Evolutionary conservation across 92 coral and sea anemone genomes (phyloP).

Genomic region (Diadumene lineata): DNA sequence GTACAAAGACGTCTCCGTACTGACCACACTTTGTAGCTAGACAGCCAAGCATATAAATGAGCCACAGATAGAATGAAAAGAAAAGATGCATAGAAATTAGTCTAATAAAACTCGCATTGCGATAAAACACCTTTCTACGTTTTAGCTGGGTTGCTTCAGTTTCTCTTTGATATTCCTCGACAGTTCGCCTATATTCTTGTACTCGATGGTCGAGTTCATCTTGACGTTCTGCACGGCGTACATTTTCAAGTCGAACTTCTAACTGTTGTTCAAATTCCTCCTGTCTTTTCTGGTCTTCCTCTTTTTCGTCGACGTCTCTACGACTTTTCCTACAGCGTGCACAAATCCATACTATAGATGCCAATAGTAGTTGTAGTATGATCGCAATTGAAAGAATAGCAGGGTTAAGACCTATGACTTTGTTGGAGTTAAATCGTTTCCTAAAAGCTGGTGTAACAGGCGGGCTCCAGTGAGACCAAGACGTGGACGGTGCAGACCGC

Average conservation of each 20-base stretch:
- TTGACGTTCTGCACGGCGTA: slow-evolving; percentile 53
- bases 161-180: slow-evolving; percentile 32
- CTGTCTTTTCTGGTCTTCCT: slow-evolving; percentile 44
- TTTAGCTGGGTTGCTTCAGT: slow-evolving; percentile 55
- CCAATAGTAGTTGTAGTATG: slow-evolving; percentile 50
- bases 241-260: slow-evolving; percentile 48
- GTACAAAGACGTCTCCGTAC: slow-evolving; percentile 48
- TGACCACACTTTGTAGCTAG: slow-evolving; percentile 39
- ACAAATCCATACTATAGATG: slow-evolving; percentile 36
- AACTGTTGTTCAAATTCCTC: slow-evolving; percentile 44
- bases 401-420: slow-evolving; percentile 21
- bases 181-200: slow-evolving; percentile 51
- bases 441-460: neutral
- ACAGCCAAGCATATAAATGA: slow-evolving; percentile 52
- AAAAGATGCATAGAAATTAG: slow-evolving; percentile 65
- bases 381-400: slow-evolving; percentile 47
- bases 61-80: slow-evolving; percentile 73
- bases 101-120: slow-evolving; percentile 55
- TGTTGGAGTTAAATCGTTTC: neutral
- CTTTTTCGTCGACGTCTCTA: slow-evolving; percentile 42
- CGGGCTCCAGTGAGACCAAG: neutral
- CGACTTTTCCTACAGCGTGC: slow-evolving; percentile 42
- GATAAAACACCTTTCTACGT: slow-evolving; percentile 58
- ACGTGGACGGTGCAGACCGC: neutral
- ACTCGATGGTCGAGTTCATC: slow-evolving; percentile 62